Base-by-base conservation (phyloP, 2,113 vertebrate species). In the Elanoides forficatus region DNA sequence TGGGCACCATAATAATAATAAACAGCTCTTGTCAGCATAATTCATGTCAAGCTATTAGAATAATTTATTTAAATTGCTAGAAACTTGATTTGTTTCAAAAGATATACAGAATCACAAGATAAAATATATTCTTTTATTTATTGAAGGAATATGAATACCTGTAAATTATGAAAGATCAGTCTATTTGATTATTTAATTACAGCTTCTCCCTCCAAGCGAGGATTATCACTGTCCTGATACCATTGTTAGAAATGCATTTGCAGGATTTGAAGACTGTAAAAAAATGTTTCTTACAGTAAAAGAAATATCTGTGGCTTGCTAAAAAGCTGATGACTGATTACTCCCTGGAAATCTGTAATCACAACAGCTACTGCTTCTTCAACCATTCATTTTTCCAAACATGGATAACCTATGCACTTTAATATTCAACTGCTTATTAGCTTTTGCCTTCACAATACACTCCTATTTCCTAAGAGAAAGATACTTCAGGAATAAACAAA, bases 41-140 rank as follows among this genome's bases (percentile, higher is more conserved):
- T 47, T 93, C 92, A 86, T 88, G 48, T 91, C 93, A 88, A 86
- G 52, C 63, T 96, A 21, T 90, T 93, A 88, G 74, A 92, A 71
- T 85, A 2, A 53, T 90, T 91, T 93, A 93, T 94, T 94, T 95
- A 86, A 92, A 85, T 48, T 45, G 42, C 11, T 92, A 81, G 58
- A 82, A 81, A 85, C 21, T 81, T 90, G 36, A 65, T 86, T 85
- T 95, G 32, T 88, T 79, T 96, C 30, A 23, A 93, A 84, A 85
- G 29, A 84, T 96, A 87, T 73, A 91, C 34, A 93, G 62, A 88
- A 95, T 79, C 38, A 81, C 92, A 97, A 93, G 25, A 71, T 74
- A 94, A 78, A 65, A 16, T 82, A 81, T 93, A 83, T 92, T 91
- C 47, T 96, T 96, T 96, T 96, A 96, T 96, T 94, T 95, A 97